phyloP scores from a whole-genome alignment of 2,888 invertebrate genomes.

The Eupithecia dodoneata region DNA sequence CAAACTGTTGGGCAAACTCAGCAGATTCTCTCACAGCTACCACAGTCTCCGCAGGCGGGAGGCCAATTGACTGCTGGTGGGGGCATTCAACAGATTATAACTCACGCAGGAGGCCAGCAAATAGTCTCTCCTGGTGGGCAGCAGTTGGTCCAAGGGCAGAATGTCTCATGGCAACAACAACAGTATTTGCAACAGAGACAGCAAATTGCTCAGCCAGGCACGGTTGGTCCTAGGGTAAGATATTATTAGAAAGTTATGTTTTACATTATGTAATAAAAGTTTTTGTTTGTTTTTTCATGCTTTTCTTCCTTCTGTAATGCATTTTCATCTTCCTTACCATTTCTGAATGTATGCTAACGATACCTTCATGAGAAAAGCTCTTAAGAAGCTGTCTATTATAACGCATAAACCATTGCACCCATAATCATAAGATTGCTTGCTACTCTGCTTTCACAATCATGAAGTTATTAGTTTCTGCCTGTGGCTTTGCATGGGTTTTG shows the following conservation, averaged over 20 bases:
- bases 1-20: constrained; percentile 73
- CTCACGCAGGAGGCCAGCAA: constrained; percentile 79
- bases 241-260: constrained; percentile 21
- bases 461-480: too few species aligned
- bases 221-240: constrained; percentile 80
- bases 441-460: background rate
- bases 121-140: constrained; percentile 78
- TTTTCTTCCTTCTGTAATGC: constrained; percentile 30
- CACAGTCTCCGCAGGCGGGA: constrained; percentile 73
- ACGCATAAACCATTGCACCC: background rate
- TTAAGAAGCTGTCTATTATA: background rate
- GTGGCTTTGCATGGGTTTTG: too few species aligned
- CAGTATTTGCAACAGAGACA: constrained; percentile 80
- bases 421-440: background rate
- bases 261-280: constrained; percentile 25
- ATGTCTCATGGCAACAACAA: constrained; percentile 80
- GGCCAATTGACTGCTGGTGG: constrained; percentile 65
- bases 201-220: constrained; percentile 80
- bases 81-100: constrained; percentile 80
- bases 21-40: constrained; percentile 75
- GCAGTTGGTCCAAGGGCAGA: constrained; percentile 76
- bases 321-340: constrained; percentile 9
- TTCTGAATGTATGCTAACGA: background rate
- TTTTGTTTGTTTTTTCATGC: constrained; percentile 37
- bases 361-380: background rate